These are phyloP conservation scores for Eulemur albifrons DNA, from an alignment of 2,797 vertebrate genomes.

Conservation along the genomic window DNA sequence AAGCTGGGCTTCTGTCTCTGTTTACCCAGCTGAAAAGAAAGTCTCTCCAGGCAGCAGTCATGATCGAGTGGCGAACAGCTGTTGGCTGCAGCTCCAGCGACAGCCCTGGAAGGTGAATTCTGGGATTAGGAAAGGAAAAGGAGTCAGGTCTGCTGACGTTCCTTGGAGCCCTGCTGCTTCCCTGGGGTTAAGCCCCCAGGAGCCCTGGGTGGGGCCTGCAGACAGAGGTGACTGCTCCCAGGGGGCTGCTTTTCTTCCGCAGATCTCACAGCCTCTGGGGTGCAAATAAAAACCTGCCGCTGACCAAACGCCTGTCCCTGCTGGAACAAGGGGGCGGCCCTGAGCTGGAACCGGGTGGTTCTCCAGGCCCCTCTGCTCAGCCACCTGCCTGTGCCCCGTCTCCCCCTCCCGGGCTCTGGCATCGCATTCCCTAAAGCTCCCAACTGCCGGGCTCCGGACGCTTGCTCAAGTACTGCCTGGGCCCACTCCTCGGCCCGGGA, in stretches of 20 bases:
- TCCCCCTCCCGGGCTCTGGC: background rate
- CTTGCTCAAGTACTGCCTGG: background rate
- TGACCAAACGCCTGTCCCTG: background rate
- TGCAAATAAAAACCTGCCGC: background rate
- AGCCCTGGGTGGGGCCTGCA: background rate
- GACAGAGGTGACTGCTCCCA: background rate
- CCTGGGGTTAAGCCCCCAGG: rapidly evolving
- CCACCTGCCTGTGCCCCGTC: background rate
- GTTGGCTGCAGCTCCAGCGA: background rate
- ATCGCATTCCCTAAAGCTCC: background rate
- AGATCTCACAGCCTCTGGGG: background rate
- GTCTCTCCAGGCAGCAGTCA: background rate
- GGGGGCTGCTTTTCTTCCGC: background rate
- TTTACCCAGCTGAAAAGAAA: background rate
- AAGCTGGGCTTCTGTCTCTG: background rate
- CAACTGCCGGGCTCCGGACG: background rate
- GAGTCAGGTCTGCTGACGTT: background rate
- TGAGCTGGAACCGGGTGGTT: too few relatives aligned
- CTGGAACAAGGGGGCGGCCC: background rate
- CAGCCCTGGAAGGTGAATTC: background rate
- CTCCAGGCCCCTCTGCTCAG: background rate
- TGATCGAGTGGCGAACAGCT: background rate
- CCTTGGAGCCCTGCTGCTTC: background rate
- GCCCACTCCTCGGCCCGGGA: background rate
- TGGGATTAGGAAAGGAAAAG: rapidly evolving